Base-by-base conservation (phyloP, 2,888 invertebrate species). In the Diarsia brunnea region DNA sequence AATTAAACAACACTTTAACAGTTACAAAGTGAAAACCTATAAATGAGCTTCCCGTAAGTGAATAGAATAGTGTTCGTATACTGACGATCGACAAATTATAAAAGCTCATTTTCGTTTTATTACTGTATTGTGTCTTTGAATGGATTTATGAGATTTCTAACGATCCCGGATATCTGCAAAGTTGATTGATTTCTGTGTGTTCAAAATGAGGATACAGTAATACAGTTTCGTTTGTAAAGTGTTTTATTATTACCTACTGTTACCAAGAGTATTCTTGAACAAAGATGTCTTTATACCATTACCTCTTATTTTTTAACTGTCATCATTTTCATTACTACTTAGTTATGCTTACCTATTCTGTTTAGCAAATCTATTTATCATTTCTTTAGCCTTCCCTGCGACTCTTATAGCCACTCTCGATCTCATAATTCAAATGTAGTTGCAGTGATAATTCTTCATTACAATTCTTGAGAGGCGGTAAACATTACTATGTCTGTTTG, bases 401-500 rank as follows among this genome's bases (percentile, higher is more conserved):
- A 51, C 1, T 51, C 4, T 14, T 5, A 21, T 38, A 49, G n/a
- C 47, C 19, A 69, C 58, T 8, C 14, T 55, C 14, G 2, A 7
- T 14, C 16, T 55, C 24, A 14, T n/a, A 51, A 49, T 3, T 43
- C 14, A 27, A 47, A 12, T 19, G 1, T 11, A 74, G 16, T 64
- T 47, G 38, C 16, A 76, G 49, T 60, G 38, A 80, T 73, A 66
- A 38, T 45, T 80, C 38, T 38, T 65, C 53, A 12, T n/a, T 53
- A 49, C 21, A 69, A 60, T 69, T 43, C 10, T 63, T 69, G 65
- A 49, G 64, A 69, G 69, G 61, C 77, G 16, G 58, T 69, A 5
- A 7, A 60, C 43, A 69, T 82, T 82, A 65, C 76, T 43, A 19
- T 14, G 3, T 16, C 63, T 24, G 43, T 19, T 65, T 60, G 84